Evolutionary conservation across 1,140 invertebrate species (phyloP), one percentile per base, ranked within the genome.

Genomic region (Eumeta japonica): DNA sequence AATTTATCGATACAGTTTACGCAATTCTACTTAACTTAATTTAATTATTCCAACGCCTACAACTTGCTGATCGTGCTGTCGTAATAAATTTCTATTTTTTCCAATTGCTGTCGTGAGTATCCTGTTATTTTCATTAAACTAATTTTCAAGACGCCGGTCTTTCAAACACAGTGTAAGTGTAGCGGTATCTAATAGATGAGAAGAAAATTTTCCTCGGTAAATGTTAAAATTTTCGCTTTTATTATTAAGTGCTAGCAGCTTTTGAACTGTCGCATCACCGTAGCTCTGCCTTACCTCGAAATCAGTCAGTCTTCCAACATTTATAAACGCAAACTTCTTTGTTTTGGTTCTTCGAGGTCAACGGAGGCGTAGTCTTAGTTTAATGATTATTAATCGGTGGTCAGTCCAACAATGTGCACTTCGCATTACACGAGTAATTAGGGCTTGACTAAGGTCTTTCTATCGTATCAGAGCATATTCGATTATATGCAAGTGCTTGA

Each of bases 351-450:
- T 36, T 13, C 43, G 38, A 15, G 45, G 43, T n/a, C 9, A 39
- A 11, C 35, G 38, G 4, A 52, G 37, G n/a, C 38, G 16, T 2
- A 52, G 24, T 10, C 34, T 14, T 10, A 49, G 15, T 16, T 48
- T 49, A n/a, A 31, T 36, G 10, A 48, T 28, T 11, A 50, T 15
- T 16, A 53, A 38, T 19, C 43, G 35, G 17, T 49, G 44, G 11
- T 49, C 46, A 3, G 44, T 39, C 45, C 45, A 50, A 24, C 47
- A 53, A 10, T 50, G 36, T 5, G 47, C 50, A 43, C 50, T 38
- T 11, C 53, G 47, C 44, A 53, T 52, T 1, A 46, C 48, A 4
- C 46, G 50, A 10, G 54, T 52, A 13, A 52, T 16, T n/a, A 33
- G 37, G n/a, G 52, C 48, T 15, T 52, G 37, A 14, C 38, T 35